Conservation (phyloP, 2,888 invertebrate species). For the Pristionchus entomophagus region DNA sequence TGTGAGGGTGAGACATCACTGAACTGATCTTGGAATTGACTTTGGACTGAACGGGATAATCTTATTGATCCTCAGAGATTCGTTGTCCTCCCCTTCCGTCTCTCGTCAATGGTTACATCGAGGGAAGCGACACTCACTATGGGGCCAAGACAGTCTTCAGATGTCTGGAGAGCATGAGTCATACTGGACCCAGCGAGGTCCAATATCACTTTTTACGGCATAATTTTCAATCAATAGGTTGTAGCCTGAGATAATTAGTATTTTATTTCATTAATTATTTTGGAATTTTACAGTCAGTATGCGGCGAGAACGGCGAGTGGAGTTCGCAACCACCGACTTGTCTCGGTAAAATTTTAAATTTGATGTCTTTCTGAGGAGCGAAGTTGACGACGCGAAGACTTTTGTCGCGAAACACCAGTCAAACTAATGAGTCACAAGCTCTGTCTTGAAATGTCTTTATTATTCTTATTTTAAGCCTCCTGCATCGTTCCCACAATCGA, state of each 20-base stretch:
- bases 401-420: too few relatives aligned
- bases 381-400: too few relatives aligned
- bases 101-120: slow-evolving; percentile 93
- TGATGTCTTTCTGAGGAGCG: too few relatives aligned
- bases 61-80: slow-evolving; percentile 93
- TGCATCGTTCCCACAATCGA: slow-evolving; percentile 81
- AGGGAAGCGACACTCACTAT: slow-evolving; percentile 85
- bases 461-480: slow-evolving; percentile 88
- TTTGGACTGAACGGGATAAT: too few relatives aligned
- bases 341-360: slow-evolving; percentile 83
- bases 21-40: not conserved
- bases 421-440: too few relatives aligned
- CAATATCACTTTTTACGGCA: too few relatives aligned
- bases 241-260: too few relatives aligned
- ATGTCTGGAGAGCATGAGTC: slow-evolving; percentile 84
- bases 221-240: too few relatives aligned
- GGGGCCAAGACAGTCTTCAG: slow-evolving; percentile 83
- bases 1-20: slow-evolving; percentile 84
- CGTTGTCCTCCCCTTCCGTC: slow-evolving; percentile 95
- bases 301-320: slow-evolving; percentile 95
- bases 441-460: too few relatives aligned
- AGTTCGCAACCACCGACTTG: slow-evolving; percentile 93
- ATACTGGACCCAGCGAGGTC: slow-evolving; percentile 77
- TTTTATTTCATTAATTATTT: not conserved
- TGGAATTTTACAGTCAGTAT: slow-evolving; percentile 81